Conservation (phyloP, 2,113 vertebrate genomes). For the Phrynosoma platyrhinos region DNA sequence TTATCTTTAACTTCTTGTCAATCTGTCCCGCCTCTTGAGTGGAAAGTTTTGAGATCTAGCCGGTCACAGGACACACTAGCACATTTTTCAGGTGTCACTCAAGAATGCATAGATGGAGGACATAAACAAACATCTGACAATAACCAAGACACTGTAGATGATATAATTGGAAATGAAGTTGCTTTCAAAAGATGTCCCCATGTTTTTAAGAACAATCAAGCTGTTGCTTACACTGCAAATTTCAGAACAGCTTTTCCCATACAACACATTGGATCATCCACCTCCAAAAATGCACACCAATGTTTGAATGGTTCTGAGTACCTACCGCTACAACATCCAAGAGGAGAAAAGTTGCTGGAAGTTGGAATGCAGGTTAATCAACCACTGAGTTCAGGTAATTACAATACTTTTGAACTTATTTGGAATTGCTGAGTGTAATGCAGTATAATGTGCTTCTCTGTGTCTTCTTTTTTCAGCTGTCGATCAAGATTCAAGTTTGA, state of each 20-base stretch:
- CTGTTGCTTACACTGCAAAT: not conserved
- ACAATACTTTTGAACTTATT: not conserved
- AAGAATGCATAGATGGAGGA: not conserved
- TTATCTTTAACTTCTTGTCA: constrained; percentile 21
- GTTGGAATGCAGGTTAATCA: not conserved
- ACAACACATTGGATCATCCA: not conserved
- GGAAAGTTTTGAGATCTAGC: constrained; percentile 24
- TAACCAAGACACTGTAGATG: constrained; percentile 38
- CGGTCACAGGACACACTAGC: constrained; percentile 17
- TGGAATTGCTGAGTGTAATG: not conserved
- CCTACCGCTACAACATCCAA: not conserved
- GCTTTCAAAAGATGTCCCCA: constrained; percentile 10
- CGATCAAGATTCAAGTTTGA: not conserved
- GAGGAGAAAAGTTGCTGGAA: constrained; percentile 23
- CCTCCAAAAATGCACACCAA: not conserved
- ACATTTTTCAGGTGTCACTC: not conserved
- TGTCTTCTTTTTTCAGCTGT: not conserved
- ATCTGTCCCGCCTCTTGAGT: constrained; percentile 26
- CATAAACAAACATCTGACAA: not conserved
- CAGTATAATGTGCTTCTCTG: not conserved
- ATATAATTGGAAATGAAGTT: constrained; percentile 55
- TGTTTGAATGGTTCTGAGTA: not conserved
- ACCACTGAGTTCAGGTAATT: not conserved
- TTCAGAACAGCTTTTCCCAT: not conserved
- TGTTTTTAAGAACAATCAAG: not conserved